Evolutionary conservation across 2,113 vertebrate genomes (phyloP).

Genomic region (Ceyx margarethae): DNA sequence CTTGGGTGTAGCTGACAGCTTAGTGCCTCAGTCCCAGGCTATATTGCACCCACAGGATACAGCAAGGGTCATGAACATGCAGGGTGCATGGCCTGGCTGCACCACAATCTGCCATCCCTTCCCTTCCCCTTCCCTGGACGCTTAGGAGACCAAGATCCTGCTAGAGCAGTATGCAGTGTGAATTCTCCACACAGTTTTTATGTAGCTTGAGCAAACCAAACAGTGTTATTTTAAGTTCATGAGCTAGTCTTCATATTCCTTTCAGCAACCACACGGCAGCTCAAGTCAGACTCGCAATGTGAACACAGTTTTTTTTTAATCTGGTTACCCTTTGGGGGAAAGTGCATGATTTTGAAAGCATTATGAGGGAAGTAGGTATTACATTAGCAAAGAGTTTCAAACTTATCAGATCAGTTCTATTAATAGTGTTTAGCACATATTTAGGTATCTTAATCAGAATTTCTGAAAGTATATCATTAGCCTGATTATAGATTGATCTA

Average conservation of each 20-base stretch:
- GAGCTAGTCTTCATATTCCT: neutral
- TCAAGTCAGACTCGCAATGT: neutral
- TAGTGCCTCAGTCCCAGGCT: neutral
- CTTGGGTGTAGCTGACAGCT: neutral
- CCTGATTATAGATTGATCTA: neutral
- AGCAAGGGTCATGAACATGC: neutral
- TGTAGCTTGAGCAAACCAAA: neutral
- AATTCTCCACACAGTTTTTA: conserved; percentile 5
- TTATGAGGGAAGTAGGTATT: neutral
- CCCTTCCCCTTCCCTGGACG: neutral
- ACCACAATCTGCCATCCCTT: neutral
- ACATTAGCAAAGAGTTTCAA: neutral
- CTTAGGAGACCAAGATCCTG: neutral
- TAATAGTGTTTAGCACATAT: neutral
- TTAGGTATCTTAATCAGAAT: neutral
- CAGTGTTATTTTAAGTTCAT: conserved; percentile 5
- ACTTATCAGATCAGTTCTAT: neutral
- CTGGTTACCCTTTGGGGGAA: neutral
- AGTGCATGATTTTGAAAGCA: neutral
- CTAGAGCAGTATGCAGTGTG: neutral
- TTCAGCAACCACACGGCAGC: neutral
- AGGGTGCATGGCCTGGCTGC: neutral
- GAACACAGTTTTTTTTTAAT: neutral
- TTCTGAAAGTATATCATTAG: neutral
- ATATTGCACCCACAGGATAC: neutral